Evolutionary conservation across 2,797 vertebrate genomes (phyloP), one percentile per base, ranked within the genome.

Genomic region (Gymnothorax reevesii): DNA sequence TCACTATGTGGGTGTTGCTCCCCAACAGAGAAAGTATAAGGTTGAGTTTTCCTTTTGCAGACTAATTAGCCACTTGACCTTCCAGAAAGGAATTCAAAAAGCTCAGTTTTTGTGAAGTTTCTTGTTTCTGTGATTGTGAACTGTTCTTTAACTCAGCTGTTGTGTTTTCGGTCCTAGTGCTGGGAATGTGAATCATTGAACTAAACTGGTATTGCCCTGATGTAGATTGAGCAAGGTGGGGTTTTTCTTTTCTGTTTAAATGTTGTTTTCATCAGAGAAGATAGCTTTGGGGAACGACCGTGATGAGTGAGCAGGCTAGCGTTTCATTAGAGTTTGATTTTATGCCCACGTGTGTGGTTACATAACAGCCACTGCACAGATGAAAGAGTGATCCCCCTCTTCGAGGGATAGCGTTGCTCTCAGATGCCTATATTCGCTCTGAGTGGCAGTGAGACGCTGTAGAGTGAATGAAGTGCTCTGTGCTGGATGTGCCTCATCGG

Each of bases 261-360:
- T 27, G 80, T 27, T 83, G 57, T 60, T 33, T 57, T 57, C 15
- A 33, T 25, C 15, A 9, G 4, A 8, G 71, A 22, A 13, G 20
- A 12, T 42, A 42, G 71, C 1, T 79, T 79, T 54, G 52, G 49
- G 20, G 10, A 83, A 59, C 4, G 20, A 57, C 52, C 54, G 4
- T 57, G 80, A 42, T 57, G 7, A 57, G 80, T 82, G 22, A 57
- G 22, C 55, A 57, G 5, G 77, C 27, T 8, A 6, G 17, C 77
- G 83, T 87, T 57, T 87, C 27, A 27, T 73, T 85, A 87, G 62
- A 15, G 89, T 88, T 89, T 89, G 82, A 86, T 88, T 88, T 73
- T 84, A 83, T 87, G 69, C 77, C 84, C 86, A 86, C 25, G 27
- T 84, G 86, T 85, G 79, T 89, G 87, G 87, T 90, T 89, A 90